These are phyloP conservation scores for Lasioglossum leucozonium DNA, from an alignment of 2,888 invertebrate species.

Conservation along the genomic window DNA sequence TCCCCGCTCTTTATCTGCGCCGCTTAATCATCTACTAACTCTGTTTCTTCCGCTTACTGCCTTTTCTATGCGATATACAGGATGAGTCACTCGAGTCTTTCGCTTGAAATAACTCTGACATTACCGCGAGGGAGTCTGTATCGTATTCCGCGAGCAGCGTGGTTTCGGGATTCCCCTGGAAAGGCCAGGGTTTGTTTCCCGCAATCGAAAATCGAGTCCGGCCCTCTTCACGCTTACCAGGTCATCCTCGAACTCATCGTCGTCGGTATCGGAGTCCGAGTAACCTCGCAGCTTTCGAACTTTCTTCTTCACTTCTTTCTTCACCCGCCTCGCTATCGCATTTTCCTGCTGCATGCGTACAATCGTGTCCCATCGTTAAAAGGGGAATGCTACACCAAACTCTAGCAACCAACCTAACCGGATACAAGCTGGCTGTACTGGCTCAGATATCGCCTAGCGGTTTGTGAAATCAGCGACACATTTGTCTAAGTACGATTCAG, in stretches of 20 bases:
- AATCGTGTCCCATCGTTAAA: slow-evolving; percentile 61
- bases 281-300: slow-evolving; percentile 82
- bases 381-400: slow-evolving; percentile 37
- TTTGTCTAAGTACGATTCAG: slow-evolving; percentile 16
- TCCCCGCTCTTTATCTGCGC: background rate
- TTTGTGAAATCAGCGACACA: slow-evolving; percentile 50
- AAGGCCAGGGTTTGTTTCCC: background rate
- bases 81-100: slow-evolving; percentile 2
- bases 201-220: slow-evolving; percentile 19
- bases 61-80: background rate
- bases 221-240: slow-evolving; percentile 87
- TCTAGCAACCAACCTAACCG: slow-evolving; percentile 26
- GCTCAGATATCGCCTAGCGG: slow-evolving; percentile 34
- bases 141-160: background rate
- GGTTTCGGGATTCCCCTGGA: background rate
- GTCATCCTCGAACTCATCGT: slow-evolving; percentile 89
- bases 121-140: background rate
- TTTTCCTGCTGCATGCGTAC: slow-evolving; percentile 87
- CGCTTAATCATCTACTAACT: background rate
- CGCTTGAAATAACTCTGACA: slow-evolving; percentile 15
- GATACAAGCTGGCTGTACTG: slow-evolving; percentile 42
- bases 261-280: slow-evolving; percentile 87
- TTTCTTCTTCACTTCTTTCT: slow-evolving; percentile 87
- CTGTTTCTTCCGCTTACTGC: background rate
- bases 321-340: slow-evolving; percentile 85